Evolutionary conservation across 1,140 invertebrate genomes (phyloP).

Genomic region (Drosophila cardini): DNA sequence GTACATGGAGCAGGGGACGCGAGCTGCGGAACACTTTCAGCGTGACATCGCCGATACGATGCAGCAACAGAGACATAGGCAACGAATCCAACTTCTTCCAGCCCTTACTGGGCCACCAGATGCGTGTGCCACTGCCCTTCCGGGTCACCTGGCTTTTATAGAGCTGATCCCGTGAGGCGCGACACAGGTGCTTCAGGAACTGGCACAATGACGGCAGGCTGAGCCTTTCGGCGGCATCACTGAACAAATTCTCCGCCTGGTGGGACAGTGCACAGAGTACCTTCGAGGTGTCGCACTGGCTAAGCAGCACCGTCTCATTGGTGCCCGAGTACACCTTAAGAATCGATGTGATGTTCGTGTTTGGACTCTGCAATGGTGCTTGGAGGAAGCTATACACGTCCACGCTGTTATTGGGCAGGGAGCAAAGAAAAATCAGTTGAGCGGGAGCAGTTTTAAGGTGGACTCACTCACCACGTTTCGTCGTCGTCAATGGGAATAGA

Average conservation of each 20-base stretch:
- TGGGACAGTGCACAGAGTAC: conserved; percentile 94
- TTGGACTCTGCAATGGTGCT: conserved; percentile 88
- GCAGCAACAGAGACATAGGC: conserved; percentile 88
- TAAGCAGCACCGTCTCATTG: conserved; percentile 89
- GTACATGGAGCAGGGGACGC: conserved; percentile 94
- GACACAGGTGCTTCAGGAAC: conserved; percentile 92
- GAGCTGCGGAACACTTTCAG: conserved; percentile 94
- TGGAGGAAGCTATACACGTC: conserved; percentile 93
- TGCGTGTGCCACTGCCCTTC: conserved; percentile 85
- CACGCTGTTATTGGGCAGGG: conserved; percentile 85
- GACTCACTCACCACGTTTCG: conserved; percentile 88
- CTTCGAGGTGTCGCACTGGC: conserved; percentile 92
- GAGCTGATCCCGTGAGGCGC: conserved; percentile 92
- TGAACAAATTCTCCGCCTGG: conserved; percentile 93
- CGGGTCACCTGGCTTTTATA: conserved; percentile 86
- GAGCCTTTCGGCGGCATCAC: conserved; percentile 94
- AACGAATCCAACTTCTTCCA: conserved; percentile 85
- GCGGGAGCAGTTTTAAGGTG: background rate
- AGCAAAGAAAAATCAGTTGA: background rate
- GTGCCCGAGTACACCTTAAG: conserved; percentile 84
- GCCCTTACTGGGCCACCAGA: conserved; percentile 84
- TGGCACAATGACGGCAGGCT: conserved; percentile 93
- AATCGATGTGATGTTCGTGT: conserved; percentile 85
- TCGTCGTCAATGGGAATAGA: conserved; percentile 87
- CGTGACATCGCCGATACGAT: conserved; percentile 94